These are phyloP conservation scores for Drosophila infuscata DNA, from an alignment of 2,888 invertebrate genomes.

Conservation along the genomic window DNA sequence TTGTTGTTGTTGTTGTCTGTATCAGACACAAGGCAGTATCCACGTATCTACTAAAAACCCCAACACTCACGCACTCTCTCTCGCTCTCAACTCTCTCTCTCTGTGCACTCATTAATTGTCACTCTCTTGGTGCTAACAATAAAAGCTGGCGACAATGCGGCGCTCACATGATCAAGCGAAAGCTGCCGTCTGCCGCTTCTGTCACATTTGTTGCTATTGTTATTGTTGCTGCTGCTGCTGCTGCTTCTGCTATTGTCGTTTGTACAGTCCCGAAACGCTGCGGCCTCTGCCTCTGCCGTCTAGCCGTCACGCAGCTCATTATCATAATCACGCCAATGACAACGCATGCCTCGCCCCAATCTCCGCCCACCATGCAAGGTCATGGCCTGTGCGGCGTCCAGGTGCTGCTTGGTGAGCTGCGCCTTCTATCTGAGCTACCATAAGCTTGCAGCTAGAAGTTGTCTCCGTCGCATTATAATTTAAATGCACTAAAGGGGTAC, in stretches of 20 bases:
- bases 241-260: constrained; percentile 5
- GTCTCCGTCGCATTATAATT: background rate
- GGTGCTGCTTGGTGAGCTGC: constrained; percentile 37
- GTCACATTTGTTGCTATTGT: constrained; percentile 16
- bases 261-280: constrained; percentile 55
- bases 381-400: constrained; percentile 53
- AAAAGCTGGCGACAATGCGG: constrained; percentile 54
- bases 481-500: background rate
- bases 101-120: constrained; percentile 6
- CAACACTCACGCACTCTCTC: constrained; percentile 3
- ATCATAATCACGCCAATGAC: constrained; percentile 70
- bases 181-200: constrained; percentile 24
- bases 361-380: constrained; percentile 67
- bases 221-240: constrained; percentile 25
- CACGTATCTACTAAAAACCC: constrained; percentile 10
- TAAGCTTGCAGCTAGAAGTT: constrained; percentile 3
- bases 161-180: constrained; percentile 69
- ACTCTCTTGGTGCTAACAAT: constrained; percentile 47
- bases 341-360: constrained; percentile 16
- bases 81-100: constrained; percentile 11
- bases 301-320: constrained; percentile 52
- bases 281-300: constrained; percentile 7
- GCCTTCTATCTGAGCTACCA: constrained; percentile 2
- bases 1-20: constrained; percentile 19
- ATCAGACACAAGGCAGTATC: constrained; percentile 34